Percentiles rank a stretch among this genome's conserved stretches.
Conservation (phyloP, 2,113 vertebrate species). For the Macquaria ambigua region DNA sequence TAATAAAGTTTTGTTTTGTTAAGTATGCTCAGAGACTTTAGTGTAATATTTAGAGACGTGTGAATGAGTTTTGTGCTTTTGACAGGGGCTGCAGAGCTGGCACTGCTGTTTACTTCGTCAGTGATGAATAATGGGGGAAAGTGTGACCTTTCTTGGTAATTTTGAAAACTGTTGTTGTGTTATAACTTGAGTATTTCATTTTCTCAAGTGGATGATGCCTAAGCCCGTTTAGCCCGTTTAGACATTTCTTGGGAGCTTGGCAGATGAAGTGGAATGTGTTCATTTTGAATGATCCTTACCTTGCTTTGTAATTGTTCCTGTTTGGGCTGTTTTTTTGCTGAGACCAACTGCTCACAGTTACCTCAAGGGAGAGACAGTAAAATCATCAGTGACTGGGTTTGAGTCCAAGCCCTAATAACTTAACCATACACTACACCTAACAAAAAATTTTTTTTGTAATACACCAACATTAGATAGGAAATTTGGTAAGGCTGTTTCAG, state of each 20-base stretch:
- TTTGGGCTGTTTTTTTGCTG: constrained; percentile 53
- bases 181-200: background rate
- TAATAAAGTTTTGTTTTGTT: constrained; percentile 11
- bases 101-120: background rate
- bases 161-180: constrained; percentile 10
- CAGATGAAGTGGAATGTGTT: constrained; percentile 55
- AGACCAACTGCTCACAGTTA: constrained; percentile 44
- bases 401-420: constrained; percentile 6
- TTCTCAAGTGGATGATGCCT: background rate
- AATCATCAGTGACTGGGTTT: constrained; percentile 49
- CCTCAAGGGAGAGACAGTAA: constrained; percentile 26
- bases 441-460: background rate
- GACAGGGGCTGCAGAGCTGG: background rate
- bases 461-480: too few relatives aligned
- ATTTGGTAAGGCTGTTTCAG: background rate
- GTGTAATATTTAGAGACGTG: constrained; percentile 11
- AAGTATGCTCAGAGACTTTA: constrained; percentile 6
- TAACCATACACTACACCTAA: background rate
- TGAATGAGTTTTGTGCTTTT: constrained; percentile 15
- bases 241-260: constrained; percentile 24
- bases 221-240: background rate
- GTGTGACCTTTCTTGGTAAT: constrained; percentile 23
- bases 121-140: background rate
- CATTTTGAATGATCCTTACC: constrained; percentile 46
- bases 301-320: constrained; percentile 49